These are phyloP conservation scores for Cheilosia soror DNA, from an alignment of 2,888 invertebrate species.

Conservation along the genomic window DNA sequence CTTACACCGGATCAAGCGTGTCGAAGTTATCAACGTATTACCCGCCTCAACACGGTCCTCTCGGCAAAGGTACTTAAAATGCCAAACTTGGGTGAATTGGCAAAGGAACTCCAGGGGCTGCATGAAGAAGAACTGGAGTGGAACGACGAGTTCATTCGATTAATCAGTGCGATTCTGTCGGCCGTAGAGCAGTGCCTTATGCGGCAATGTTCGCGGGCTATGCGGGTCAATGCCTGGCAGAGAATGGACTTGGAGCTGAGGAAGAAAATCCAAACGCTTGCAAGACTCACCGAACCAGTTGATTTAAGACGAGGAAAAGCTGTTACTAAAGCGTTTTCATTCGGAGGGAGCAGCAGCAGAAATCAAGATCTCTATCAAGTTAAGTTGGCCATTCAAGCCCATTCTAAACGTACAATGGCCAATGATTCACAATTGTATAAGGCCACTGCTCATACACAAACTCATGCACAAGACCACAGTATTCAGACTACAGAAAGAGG, in stretches of 20 bases:
- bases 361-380: constrained; percentile 84
- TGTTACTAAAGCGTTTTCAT: constrained; percentile 82
- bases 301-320: constrained; percentile 81
- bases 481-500: constrained; percentile 81
- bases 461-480: constrained; percentile 79
- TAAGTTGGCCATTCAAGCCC: constrained; percentile 83
- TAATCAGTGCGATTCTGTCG: constrained; percentile 87
- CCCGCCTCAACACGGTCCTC: constrained; percentile 82
- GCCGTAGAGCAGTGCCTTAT: constrained; percentile 89
- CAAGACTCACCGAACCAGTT: constrained; percentile 84
- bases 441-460: constrained; percentile 80
- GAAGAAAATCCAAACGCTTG: constrained; percentile 87
- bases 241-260: constrained; percentile 87
- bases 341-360: constrained; percentile 81
- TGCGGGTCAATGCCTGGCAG: constrained; percentile 87
- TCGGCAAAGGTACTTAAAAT: constrained; percentile 83
- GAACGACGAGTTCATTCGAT: constrained; percentile 85
- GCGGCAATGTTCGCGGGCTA: constrained; percentile 88
- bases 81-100: constrained; percentile 81
- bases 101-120: constrained; percentile 82
- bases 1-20: constrained; percentile 93
- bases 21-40: constrained; percentile 87
- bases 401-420: constrained; percentile 82
- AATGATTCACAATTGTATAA: constrained; percentile 82
- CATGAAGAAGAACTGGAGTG: constrained; percentile 84